Base-by-base conservation (phyloP, 35 echinoderm and acorn worm genomes). In the Acanthaster planci region DNA sequence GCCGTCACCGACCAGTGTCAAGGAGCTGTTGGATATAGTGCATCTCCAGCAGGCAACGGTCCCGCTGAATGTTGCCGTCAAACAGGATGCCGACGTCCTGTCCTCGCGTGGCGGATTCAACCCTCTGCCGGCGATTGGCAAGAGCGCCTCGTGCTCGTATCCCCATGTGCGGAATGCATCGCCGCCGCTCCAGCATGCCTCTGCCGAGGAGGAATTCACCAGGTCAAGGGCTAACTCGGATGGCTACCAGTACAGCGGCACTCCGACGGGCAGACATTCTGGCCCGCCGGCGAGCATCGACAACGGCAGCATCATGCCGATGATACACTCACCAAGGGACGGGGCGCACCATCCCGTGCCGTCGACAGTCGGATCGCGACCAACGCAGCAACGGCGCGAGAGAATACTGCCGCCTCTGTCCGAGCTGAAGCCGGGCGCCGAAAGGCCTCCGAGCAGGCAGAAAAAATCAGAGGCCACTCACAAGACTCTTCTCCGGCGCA, bases 1-100 rank as follows among this genome's bases (percentile, higher is more conserved):
- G 35, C 85, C 85, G 19, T 87, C 85, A 34, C 85, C 85, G 32
- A 54, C 85, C 14, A 55, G 72, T 4, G 85, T 87, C 23, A 54
- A 76, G 47, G 76, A 87, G 23, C 10, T 87, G 52, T 36, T 87
- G 29, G 85, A 77, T 55, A 77, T 87, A 21, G 85, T 87, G 16
- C 76, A 87, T 9, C 38, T 87, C 7, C 85, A 87, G 78, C 32
- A 87, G 76, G 52, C 54, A 79, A 51, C 47, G 56, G 40, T 34
- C 2, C 18, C 79, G 34, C 50, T 44, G 51, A 72, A 72, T 2
- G 34, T 72, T 9, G 26, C 64, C 64, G 64, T 72, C 0, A 72
- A 72, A 15, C 64, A 72, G 30, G 56, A 36, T 36, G 53, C 81
- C 17, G 51, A 53, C 10, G 32, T 57, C 14, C 36, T 35, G 8